A percentile compares a stretch with the other conserved stretches of the same genome.
Evolutionary conservation across 1,140 invertebrate species (phyloP).

Genomic region (Drosophila ogumai): DNA sequence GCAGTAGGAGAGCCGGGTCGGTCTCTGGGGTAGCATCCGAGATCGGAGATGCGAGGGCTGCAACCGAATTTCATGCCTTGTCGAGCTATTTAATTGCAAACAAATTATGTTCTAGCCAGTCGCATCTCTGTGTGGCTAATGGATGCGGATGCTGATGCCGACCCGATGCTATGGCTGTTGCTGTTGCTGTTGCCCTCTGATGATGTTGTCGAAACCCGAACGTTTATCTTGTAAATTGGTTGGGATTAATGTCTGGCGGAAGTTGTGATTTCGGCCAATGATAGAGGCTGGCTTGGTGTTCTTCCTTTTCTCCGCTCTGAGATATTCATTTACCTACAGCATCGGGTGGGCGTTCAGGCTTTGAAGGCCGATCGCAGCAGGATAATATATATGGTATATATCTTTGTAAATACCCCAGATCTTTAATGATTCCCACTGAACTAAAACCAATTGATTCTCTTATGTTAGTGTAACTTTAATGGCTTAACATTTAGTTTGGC

Average conservation of each 20-base stretch:
- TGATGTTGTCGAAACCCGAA: constrained; percentile 81
- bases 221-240: constrained; percentile 82
- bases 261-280: constrained; percentile 74
- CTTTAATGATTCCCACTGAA: constrained; percentile 3
- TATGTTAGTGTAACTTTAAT: constrained; percentile 23
- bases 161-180: constrained; percentile 24
- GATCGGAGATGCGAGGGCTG: constrained; percentile 50
- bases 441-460: constrained; percentile 14
- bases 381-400: constrained; percentile 8
- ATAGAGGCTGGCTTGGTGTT: constrained; percentile 43
- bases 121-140: constrained; percentile 70
- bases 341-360: constrained; percentile 58
- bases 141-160: constrained; percentile 50
- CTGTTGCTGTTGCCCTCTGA: constrained; percentile 48
- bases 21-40: constrained; percentile 67
- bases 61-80: constrained; percentile 82
- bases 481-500: constrained; percentile 18
- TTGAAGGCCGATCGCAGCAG: constrained; percentile 52
- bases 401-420: neutral
- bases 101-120: constrained; percentile 80
- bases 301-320: constrained; percentile 27
- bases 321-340: constrained; percentile 80
- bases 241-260: constrained; percentile 81
- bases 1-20: neutral
- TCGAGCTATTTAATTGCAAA: constrained; percentile 83